Base-by-base conservation (phyloP, 1,140 invertebrate genomes). In the Ridgeia piscesae region DNA sequence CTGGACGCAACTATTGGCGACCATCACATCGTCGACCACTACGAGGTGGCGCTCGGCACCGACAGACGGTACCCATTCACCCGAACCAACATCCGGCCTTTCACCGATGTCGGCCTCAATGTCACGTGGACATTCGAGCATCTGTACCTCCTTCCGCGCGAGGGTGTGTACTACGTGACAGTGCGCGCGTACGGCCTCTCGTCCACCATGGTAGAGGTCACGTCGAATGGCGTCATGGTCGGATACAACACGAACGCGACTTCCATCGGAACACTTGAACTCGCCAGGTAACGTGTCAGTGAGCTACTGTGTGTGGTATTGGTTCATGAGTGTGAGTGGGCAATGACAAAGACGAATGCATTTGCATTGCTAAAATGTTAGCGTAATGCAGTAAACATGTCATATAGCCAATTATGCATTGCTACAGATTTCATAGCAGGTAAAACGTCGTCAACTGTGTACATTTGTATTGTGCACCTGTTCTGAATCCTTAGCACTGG, bases 11-110 rank as follows among this genome's bases (percentile, higher is more conserved):
- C 91, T 17, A 92, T n/a, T 92, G 88, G 34, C 33, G 14, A 35
- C 34, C 89, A 92, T 34, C 94, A 94, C 42, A 92, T 93, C 34
- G 89, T 95, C 27, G 92, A 92, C 1, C 94, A 93, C 91, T 95
- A 95, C 88, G 94, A 94, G 50, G 94, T 95, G 35, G 95, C 94
- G 89, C 21, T 95, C 42, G 95, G 94, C 92, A 94, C 94, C 35
- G 94, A 95, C 91, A 89, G 94, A 91, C 92, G 94, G 35, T 94
- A 94, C 92, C 91, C 93, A 31, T 94, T 94, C 88, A 95, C 94
- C n/a, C 90, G 94, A 42, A 93, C 94, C 91, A 94, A 95, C 92
- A 92, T 94, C 58, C 93, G 94, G 17, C 94, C 94, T 21, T 95
- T 94, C 88, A 94, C 27, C 58, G 27, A 77, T 31, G 14, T 77